Evolutionary conservation across 92 coral and sea anemone genomes (phyloP).

Genomic region (Parazoanthus swiftii): DNA sequence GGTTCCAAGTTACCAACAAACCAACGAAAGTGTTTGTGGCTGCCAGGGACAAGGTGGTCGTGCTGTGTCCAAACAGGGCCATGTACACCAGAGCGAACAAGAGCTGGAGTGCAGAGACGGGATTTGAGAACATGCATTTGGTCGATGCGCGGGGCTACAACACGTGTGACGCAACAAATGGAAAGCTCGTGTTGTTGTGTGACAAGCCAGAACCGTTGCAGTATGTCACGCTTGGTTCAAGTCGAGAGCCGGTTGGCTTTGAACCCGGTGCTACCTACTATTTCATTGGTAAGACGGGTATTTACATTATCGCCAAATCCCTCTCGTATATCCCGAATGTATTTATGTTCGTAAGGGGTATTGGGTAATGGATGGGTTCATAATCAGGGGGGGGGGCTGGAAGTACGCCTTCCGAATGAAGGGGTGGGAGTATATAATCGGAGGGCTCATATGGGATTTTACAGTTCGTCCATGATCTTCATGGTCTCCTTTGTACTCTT

Average conservation of each 20-base stretch:
- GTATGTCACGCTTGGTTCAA: slow-evolving; percentile 31
- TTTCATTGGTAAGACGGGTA: slow-evolving; percentile 19
- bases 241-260: not conserved
- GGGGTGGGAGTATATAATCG: too few relatives aligned
- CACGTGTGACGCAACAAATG: slow-evolving; percentile 22
- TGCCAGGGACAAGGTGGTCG: slow-evolving; percentile 3
- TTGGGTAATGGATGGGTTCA: too few relatives aligned
- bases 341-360: too few relatives aligned
- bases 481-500: too few relatives aligned
- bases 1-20: slow-evolving; percentile 8
- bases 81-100: slow-evolving; percentile 19
- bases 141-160: slow-evolving; percentile 5
- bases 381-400: too few relatives aligned
- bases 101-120: slow-evolving; percentile 7
- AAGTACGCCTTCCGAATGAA: too few relatives aligned
- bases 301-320: too few relatives aligned
- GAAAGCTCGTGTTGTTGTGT: slow-evolving; percentile 20
- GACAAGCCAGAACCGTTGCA: slow-evolving; percentile 43
- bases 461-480: too few relatives aligned
- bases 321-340: too few relatives aligned
- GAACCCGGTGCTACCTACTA: slow-evolving; percentile 1
- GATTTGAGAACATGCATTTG: slow-evolving; percentile 17
- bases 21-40: not conserved
- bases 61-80: slow-evolving; percentile 39
- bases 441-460: too few relatives aligned